Evolutionary conservation across 1,140 invertebrate species (phyloP), one percentile per base, ranked within the genome.

Genomic region (Neodiprion virginianus): DNA sequence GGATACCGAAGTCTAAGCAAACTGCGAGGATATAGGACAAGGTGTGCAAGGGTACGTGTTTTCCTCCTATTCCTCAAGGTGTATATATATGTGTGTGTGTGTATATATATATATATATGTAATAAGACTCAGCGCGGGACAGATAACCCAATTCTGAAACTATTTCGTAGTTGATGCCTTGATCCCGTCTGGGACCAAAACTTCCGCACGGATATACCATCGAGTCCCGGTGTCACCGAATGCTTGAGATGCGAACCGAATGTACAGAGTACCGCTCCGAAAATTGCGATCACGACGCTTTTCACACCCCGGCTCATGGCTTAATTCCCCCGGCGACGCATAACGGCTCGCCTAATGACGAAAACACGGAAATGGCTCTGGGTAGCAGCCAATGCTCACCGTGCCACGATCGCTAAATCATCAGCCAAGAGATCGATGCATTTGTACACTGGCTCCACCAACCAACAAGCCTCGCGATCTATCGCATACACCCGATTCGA

Each of bases 121-220:
- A 40, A 40, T 40, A 40, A 40, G 53, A 61, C 53, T 61, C 53
- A 14, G 53, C n/a, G 53, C n/a, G 53, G 28, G 53, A 61, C 53
- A 61, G 53, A 61, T 61, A 61, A 61, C 53, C 53, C 53, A 61
- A 61, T 61, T 61, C 53, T 61, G 5, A 61, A 61, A 61, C 53
- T 61, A 61, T 61, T 61, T 61, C n/a, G 53, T 17, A 8, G 53
- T 61, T 61, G 53, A 61, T 17, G 53, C 53, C 53, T 61, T 61
- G 53, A 61, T 61, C 53, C 53, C 53, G 53, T 61, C 11, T 12
- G 53, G n/a, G 11, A 17, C 53, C n/a, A 61, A 61, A 61, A 61
- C 53, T 61, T 61, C n/a, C 28, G 1, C 28, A 40, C 28, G 28
- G 28, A 40, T 40, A 40, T 40, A 40, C 28, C 28, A 40, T 40